A percentile compares a stretch with the other conserved stretches of the same genome.
phyloP scores from a whole-genome alignment of 2,113 vertebrate genomes.

The Muntiacus muntjak region DNA sequence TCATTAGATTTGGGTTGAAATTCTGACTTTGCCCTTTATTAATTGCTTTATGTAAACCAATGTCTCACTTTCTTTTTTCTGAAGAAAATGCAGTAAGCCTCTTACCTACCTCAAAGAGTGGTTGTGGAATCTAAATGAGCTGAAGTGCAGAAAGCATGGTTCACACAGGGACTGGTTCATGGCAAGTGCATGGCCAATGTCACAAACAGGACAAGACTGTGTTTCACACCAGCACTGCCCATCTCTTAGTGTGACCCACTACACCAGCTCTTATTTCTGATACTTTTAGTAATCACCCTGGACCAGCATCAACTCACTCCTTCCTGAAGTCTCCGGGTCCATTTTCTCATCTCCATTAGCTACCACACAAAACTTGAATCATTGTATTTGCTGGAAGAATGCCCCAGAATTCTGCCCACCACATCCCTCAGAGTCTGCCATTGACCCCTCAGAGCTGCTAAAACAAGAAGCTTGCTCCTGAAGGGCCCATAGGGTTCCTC shows the following conservation, averaged over 20 bases:
- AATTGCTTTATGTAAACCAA: not conserved
- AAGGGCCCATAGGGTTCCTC: not conserved
- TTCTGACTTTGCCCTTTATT: not conserved
- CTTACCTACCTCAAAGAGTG: not conserved
- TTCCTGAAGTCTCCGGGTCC: not conserved
- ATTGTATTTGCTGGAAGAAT: not conserved
- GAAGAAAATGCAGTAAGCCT: not conserved
- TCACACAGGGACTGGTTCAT: accelerated
- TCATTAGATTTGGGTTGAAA: not conserved
- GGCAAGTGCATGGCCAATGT: not conserved
- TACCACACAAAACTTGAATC: not conserved
- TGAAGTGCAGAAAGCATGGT: not conserved
- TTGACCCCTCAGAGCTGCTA: not conserved
- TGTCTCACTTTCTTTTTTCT: not conserved
- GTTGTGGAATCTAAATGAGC: not conserved
- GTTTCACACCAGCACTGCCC: accelerated
- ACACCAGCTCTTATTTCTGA: not conserved
- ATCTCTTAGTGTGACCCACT: accelerated
- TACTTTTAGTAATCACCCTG: not conserved
- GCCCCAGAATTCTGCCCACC: accelerated
- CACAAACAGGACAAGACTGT: not conserved
- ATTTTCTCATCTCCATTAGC: not conserved
- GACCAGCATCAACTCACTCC: not conserved
- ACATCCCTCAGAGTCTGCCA: not conserved
- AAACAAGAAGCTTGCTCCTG: not conserved